Base-by-base conservation (phyloP, 2,888 invertebrate genomes). In the Megalurothrips usitatus region DNA sequence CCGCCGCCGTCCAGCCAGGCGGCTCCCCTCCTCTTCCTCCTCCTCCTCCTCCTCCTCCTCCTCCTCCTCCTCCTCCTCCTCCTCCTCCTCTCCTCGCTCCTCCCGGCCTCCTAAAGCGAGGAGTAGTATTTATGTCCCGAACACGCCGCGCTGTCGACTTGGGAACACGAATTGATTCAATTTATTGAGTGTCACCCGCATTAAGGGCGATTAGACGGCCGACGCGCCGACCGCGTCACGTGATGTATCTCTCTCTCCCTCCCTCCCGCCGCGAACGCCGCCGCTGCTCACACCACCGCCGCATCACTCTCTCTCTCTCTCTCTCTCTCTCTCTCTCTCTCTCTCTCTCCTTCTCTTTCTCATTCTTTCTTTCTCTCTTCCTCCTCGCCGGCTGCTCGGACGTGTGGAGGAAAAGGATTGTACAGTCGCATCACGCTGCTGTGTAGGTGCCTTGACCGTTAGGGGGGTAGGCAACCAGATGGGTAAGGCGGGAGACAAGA, bases 91-190 rank as follows among this genome's bases (percentile, higher is more conserved):
- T n/a, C n/a, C n/a, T 43, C 3, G 34, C 3, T 43, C 34, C 34
- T 43, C 34, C 34, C 34, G 34, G 34, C 34, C 34, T 43, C 34
- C 34, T 6, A 6, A 43, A 6, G 34, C 34, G 34, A 43, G 34
- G 34, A 43, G 34, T 43, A 43, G 34, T 43, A 43, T 43, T 43
- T 43, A 43, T 43, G 34, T 43, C 3, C 34, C 34, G 34, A 43
- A 43, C 34, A 6, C 34, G 34, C 34, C 34, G 34, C 34, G 34
- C 52, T 52, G 52, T 52, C 52, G 14, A 12, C 58, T 58, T 58
- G 58, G 58, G 68, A 75, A 75, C 68, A 75, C 68, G 68, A 75
- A 75, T 75, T 75, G 68, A 75, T 75, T 75, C 68, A 75, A 75
- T 75, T 75, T 75, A 75, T 75, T 75, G 68, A 75, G 68, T 75